Evolutionary conservation across 1,140 invertebrate species (phyloP).

Genomic region (Vanessa tameamea): DNA sequence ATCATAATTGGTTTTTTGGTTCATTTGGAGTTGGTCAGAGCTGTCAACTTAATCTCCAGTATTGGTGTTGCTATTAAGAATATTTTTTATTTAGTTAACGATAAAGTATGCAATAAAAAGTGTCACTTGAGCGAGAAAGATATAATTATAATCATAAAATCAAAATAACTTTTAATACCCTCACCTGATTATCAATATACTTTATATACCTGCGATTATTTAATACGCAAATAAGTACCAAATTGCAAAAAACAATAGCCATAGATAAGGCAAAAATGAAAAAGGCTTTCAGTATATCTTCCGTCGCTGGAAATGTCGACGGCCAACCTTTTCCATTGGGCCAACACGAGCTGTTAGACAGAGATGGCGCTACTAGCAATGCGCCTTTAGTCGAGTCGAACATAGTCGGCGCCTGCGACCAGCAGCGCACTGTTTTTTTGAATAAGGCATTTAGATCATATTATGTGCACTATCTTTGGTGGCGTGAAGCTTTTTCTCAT

Average conservation of each 20-base stretch:
- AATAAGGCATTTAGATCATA: constrained; percentile 77
- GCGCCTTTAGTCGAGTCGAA: constrained; percentile 81
- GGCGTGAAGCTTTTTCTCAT: constrained; percentile 38
- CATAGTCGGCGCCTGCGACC: constrained; percentile 76
- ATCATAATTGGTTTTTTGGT: too few species aligned
- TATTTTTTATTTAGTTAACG: too few species aligned
- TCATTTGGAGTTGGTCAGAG: too few species aligned
- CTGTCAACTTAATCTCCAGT: too few species aligned
- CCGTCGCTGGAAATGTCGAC: constrained; percentile 83
- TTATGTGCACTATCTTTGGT: constrained; percentile 22
- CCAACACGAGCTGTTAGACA: constrained; percentile 90
- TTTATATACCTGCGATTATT: constrained; percentile 90
- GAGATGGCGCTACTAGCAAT: constrained; percentile 86
- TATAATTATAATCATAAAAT: not conserved
- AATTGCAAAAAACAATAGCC: constrained; percentile 88
- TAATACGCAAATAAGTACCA: constrained; percentile 90
- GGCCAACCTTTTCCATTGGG: constrained; percentile 83
- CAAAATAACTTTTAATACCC: not conserved
- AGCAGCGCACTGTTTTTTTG: constrained; percentile 68
- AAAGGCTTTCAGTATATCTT: constrained; percentile 87
- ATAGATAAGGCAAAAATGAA: constrained; percentile 87
- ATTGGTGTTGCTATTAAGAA: too few species aligned
- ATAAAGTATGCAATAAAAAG: too few species aligned
- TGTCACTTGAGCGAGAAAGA: not conserved
- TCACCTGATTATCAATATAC: constrained; percentile 92